phyloP scores from a whole-genome alignment of 2,888 invertebrate species.

The Drosophila merina region DNA sequence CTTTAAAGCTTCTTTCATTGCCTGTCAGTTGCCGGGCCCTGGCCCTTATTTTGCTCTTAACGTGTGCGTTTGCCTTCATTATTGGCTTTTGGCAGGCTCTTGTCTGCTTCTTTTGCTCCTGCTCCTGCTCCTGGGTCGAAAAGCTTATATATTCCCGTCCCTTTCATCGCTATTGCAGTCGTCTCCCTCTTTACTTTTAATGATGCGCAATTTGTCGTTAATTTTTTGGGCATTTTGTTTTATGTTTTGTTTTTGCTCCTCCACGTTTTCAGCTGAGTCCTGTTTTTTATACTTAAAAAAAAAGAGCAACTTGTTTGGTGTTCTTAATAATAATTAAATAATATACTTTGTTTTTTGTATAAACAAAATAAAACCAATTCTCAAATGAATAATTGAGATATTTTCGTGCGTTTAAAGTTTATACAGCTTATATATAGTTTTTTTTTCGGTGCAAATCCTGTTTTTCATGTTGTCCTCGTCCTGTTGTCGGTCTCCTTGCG shows the following conservation, averaged over 20 bases:
- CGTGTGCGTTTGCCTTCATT: slow-evolving; percentile 54
- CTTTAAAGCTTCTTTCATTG: slow-evolving; percentile 31
- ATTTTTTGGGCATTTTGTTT: slow-evolving; percentile 71
- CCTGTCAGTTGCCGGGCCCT: slow-evolving; percentile 32
- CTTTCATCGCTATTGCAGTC: slow-evolving; percentile 3
- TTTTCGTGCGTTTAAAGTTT: too few relatives aligned
- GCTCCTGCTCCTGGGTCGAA: neutral
- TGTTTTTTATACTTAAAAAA: slow-evolving; percentile 5
- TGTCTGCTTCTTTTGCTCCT: slow-evolving; percentile 1
- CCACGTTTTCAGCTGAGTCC: slow-evolving; percentile 55
- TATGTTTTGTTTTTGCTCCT: slow-evolving; percentile 57
- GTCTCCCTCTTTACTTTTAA: slow-evolving; percentile 58
- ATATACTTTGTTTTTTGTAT: neutral
- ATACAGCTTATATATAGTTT: neutral
- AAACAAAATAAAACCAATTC: neutral
- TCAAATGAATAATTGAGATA: too few relatives aligned
- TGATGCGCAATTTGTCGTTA: slow-evolving; percentile 80
- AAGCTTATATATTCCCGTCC: neutral
- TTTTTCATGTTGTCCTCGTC: slow-evolving; percentile 7
- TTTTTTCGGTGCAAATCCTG: neutral
- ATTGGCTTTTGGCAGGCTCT: slow-evolving; percentile 57
- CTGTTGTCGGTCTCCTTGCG: neutral
- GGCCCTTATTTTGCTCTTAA: slow-evolving; percentile 22
- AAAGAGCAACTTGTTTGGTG: neutral
- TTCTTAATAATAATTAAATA: neutral